A percentile compares a stretch with the other conserved stretches of the same genome.
Conservation (phyloP, 2,888 invertebrate species). For the Plagodis dolabraria region DNA sequence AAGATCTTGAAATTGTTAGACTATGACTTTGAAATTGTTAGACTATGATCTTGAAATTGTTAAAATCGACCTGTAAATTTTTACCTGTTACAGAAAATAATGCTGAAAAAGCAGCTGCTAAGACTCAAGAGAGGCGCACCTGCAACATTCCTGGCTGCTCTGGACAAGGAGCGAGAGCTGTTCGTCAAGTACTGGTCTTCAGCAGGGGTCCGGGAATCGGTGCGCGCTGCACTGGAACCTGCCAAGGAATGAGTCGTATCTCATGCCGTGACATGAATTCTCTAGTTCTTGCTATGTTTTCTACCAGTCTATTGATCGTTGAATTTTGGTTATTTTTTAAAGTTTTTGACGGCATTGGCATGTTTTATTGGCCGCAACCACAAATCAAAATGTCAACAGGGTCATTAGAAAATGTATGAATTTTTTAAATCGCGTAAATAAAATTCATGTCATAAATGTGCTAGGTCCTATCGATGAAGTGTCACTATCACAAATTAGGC, state of each 20-base stretch:
- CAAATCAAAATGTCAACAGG: not conserved
- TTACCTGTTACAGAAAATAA: constrained; percentile 84
- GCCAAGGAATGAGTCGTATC: constrained; percentile 22
- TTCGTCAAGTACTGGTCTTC: constrained; percentile 91
- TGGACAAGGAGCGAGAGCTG: constrained; percentile 88
- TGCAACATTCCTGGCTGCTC: constrained; percentile 85
- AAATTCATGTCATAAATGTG: no score
- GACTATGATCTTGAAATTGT: no score
- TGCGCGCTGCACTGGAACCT: constrained; percentile 45
- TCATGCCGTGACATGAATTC: constrained; percentile 1
- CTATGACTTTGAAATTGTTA: no score
- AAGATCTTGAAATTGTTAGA: no score
- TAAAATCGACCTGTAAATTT: not conserved
- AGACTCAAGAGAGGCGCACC: constrained; percentile 81
- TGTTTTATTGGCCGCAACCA: not conserved
- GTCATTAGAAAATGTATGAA: not conserved
- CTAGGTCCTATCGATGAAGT: no score
- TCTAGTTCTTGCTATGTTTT: constrained; percentile 6
- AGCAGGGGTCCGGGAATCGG: constrained; percentile 86
- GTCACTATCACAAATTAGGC: constrained; percentile 3
- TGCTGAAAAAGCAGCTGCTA: constrained; percentile 75
- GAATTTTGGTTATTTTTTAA: not conserved
- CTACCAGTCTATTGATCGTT: constrained; percentile 4
- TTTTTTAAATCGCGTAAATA: no score
- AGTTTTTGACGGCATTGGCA: no score